Conservation (phyloP, 2,113 vertebrate genomes). For the Casuarius casuarius region DNA sequence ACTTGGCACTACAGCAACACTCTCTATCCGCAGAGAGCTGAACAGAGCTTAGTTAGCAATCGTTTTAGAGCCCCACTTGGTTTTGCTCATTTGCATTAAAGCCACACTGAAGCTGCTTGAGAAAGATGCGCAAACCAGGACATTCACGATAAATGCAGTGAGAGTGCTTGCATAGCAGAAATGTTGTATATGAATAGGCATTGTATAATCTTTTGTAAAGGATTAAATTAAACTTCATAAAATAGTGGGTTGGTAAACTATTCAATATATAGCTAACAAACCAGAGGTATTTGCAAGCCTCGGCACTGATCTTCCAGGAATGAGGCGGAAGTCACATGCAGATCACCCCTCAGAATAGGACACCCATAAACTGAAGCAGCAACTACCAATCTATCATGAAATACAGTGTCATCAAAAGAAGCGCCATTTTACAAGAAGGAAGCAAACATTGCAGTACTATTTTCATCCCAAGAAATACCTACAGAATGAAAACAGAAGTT, state of each 20-base stretch:
- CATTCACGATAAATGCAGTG: rapidly evolving
- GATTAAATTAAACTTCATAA: not conserved
- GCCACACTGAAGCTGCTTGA: not conserved
- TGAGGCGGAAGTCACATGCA: no score
- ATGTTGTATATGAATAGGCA: not conserved
- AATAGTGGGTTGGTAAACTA: not conserved
- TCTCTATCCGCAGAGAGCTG: not conserved
- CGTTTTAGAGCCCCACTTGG: not conserved
- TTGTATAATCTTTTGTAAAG: not conserved
- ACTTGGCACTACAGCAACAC: not conserved
- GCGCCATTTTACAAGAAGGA: not conserved
- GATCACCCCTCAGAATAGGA: not conserved
- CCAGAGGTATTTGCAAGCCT: not conserved
- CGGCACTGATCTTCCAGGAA: not conserved
- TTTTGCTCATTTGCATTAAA: not conserved
- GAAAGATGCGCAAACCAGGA: rapidly evolving
- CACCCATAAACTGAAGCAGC: not conserved
- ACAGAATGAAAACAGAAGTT: not conserved
- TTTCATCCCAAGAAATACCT: not conserved
- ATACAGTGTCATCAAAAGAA: not conserved
- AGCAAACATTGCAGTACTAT: not conserved
- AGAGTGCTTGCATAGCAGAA: rapidly evolving
- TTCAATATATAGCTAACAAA: not conserved
- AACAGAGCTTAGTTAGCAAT: not conserved
- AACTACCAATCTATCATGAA: not conserved